phyloP scores from a whole-genome alignment of 2,113 vertebrate genomes.

The Amazona vittata region DNA sequence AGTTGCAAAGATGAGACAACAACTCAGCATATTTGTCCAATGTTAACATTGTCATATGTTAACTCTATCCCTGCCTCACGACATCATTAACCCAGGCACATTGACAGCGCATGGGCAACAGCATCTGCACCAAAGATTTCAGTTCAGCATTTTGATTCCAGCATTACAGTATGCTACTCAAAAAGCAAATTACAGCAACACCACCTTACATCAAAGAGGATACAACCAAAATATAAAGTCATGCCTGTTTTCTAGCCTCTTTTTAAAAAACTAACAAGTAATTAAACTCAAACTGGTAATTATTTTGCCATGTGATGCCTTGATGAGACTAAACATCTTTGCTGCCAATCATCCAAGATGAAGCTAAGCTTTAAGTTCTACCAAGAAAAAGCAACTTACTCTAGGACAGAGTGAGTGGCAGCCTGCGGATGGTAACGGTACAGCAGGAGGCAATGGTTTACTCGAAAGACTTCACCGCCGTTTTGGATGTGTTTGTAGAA shows the following conservation, averaged over 20 bases:
- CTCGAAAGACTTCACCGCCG: constrained; percentile 79
- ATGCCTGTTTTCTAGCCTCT: background rate
- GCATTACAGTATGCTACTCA: background rate
- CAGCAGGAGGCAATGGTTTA: constrained; percentile 84
- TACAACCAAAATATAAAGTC: background rate
- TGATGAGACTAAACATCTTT: background rate
- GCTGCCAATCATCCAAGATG: background rate
- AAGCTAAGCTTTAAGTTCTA: background rate
- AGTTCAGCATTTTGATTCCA: background rate
- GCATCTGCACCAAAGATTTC: background rate
- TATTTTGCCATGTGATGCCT: background rate
- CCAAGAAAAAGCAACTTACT: constrained; percentile 77
- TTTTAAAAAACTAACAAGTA: background rate
- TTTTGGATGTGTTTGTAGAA: constrained; percentile 88
- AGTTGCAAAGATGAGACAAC: background rate
- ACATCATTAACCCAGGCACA: background rate
- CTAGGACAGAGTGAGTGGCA: constrained; percentile 83
- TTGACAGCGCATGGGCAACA: rapidly evolving
- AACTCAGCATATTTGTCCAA: background rate
- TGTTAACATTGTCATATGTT: background rate
- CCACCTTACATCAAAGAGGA: background rate
- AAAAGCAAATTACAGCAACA: background rate
- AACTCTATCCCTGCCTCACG: background rate
- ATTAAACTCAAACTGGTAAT: background rate
- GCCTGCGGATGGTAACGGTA: constrained; percentile 90